Evolutionary conservation across 2,888 invertebrate genomes (phyloP).

Genomic region (Leucophenga montana): DNA sequence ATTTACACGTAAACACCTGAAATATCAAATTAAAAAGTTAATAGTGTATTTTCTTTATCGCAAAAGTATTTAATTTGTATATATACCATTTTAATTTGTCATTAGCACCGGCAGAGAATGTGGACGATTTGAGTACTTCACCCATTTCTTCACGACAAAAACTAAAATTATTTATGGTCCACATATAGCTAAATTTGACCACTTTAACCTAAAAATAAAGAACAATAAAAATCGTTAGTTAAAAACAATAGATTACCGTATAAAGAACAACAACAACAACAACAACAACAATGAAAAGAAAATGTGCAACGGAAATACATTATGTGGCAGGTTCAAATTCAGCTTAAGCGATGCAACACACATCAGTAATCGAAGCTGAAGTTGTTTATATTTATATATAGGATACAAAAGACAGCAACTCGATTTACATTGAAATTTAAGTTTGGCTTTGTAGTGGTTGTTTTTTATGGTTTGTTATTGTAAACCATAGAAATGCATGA

Average conservation of each 20-base stretch:
- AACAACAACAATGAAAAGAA: neutral
- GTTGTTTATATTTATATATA: neutral
- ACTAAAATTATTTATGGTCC: slow-evolving; percentile 99
- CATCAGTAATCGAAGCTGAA: slow-evolving; percentile 12
- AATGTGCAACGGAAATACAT: slow-evolving; percentile 47
- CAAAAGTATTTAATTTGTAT: neutral
- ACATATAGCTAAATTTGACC: slow-evolving; percentile 99
- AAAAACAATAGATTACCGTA: slow-evolving; percentile 6
- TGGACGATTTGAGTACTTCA: slow-evolving; percentile 99
- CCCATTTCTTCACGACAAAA: slow-evolving; percentile 99
- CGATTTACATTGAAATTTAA: slow-evolving; percentile 40
- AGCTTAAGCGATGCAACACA: neutral
- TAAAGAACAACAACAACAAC: neutral
- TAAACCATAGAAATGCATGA: slow-evolving; percentile 25
- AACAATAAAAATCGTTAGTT: slow-evolving; percentile 16
- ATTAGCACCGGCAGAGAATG: slow-evolving; percentile 99
- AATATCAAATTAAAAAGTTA: neutral
- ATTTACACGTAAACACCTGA: slow-evolving; percentile 97
- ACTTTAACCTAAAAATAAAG: slow-evolving; percentile 92
- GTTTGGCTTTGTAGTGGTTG: slow-evolving; percentile 12
- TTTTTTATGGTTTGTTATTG: slow-evolving; percentile 9
- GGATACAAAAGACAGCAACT: too few relatives aligned
- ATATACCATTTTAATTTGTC: slow-evolving; percentile 98
- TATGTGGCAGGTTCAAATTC: slow-evolving; percentile 23
- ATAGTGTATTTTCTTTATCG: neutral